These are phyloP conservation scores for Sisor rabdophorus DNA, from an alignment of 2,113 vertebrate genomes.

Conservation along the genomic window DNA sequence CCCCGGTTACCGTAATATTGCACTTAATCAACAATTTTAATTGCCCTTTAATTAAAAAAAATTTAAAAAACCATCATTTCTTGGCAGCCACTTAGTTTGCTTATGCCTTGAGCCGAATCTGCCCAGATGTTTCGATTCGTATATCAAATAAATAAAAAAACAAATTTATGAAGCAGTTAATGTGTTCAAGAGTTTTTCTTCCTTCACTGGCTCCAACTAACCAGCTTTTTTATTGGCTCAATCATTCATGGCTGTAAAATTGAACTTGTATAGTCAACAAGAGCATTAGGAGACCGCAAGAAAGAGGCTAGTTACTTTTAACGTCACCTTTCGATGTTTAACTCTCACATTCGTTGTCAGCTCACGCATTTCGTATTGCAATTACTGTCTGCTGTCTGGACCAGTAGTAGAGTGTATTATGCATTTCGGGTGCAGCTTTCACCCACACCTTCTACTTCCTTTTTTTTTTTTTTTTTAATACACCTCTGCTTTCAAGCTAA, in stretches of 20 bases:
- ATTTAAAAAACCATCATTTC: too few relatives aligned
- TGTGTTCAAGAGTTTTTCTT: background rate
- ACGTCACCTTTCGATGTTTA: constrained; percentile 21
- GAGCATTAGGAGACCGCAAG: background rate
- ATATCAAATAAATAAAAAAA: background rate
- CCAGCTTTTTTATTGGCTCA: background rate
- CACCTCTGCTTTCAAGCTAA: constrained; percentile 19
- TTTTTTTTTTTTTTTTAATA: too few relatives aligned
- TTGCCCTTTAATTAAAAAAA: too few relatives aligned
- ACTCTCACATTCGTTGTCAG: constrained; percentile 9
- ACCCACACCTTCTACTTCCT: background rate
- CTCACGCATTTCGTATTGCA: constrained; percentile 4
- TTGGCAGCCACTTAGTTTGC: too few relatives aligned
- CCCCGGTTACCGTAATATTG: too few relatives aligned
- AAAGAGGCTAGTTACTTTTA: constrained; percentile 2
- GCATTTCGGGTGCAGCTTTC: background rate
- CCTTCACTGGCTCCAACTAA: background rate
- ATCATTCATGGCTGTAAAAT: background rate
- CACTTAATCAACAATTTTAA: too few relatives aligned
- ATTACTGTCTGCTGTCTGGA: constrained; percentile 7
- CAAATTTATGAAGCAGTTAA: background rate
- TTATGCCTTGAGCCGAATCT: too few relatives aligned
- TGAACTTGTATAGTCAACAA: background rate
- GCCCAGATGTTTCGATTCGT: too few relatives aligned
- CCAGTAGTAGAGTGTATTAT: background rate